Percentiles rank a stretch among this genome's conserved stretches.
phyloP scores from a whole-genome alignment of 1,140 invertebrate genomes.

The Cydia splendana region DNA sequence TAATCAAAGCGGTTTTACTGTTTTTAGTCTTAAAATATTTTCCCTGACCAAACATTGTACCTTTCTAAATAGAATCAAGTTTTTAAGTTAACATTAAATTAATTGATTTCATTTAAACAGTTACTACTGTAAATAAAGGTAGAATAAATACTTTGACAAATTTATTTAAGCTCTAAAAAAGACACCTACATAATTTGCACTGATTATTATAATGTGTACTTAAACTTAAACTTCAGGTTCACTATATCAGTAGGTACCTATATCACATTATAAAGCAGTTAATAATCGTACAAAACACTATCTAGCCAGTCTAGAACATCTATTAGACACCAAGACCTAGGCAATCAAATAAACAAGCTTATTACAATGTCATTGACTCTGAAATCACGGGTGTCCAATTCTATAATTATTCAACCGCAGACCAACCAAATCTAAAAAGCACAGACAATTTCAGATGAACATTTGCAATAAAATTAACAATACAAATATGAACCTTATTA shows the following conservation, averaged over 20 bases:
- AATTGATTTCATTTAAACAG: too few species aligned
- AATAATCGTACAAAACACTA: neutral
- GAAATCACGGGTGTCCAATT: constrained; percentile 32
- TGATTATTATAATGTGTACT: too few species aligned
- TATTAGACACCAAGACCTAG: constrained; percentile 28
- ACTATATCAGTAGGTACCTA: too few species aligned
- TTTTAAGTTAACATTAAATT: too few species aligned
- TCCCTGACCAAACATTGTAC: neutral
- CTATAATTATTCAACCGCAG: constrained; percentile 25
- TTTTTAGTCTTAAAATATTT: constrained; percentile 23
- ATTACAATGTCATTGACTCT: constrained; percentile 31
- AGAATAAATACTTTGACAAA: too few species aligned
- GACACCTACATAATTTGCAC: too few species aligned
- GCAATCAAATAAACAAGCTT: constrained; percentile 25
- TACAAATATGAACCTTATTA: neutral
- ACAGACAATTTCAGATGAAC: neutral
- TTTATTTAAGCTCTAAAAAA: too few species aligned
- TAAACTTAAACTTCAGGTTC: too few species aligned
- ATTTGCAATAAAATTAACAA: neutral
- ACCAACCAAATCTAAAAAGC: neutral
- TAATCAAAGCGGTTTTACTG: constrained; percentile 19
- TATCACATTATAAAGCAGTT: neutral
- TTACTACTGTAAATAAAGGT: too few species aligned
- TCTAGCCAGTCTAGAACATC: constrained; percentile 5
- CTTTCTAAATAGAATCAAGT: neutral